Evolutionary conservation across 1,140 invertebrate genomes (phyloP), one percentile per base, ranked within the genome.

Genomic region (Ptiloglossa arizonensis): DNA sequence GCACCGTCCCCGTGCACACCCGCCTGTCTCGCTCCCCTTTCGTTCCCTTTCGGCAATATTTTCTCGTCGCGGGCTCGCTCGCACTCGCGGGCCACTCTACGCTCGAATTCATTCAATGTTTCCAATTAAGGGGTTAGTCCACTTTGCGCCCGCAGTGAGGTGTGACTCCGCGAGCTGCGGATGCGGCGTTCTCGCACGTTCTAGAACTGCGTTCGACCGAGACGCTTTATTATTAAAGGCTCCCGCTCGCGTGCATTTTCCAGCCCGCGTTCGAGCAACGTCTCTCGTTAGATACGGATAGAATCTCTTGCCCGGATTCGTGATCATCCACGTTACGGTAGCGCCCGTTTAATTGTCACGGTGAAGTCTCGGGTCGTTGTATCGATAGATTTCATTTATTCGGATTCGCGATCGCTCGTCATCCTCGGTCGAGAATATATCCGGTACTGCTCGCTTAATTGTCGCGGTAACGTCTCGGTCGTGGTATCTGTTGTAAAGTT

Each of bases 111-210:
- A 83, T 83, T 85, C 83, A 78, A 79, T 79, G 69, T 85, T 86
- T 78, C 76, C 84, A 86, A 86, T 86, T 86, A 84, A 83, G 79
- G 81, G 78, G 81, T 87, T 86, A 78, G 86, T 77, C 82, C 85
- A 87, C 79, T 87, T 87, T 86, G 79, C 80, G 84, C 59, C 67
- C 70, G 82, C 83, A 85, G 83, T 85, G 84, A 85, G 75, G 83
- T 86, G 79, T 86, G 84, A 86, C 84, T 82, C 60, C 41, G n/a
- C n/a, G 70, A 41, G 50, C 63, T 56, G 73, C 75, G 79, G 71
- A 86, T 81, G 79, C 67, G 75, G 70, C 57, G 48, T 81, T 84
- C 83, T 82, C 84, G 84, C 80, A 79, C 83, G 83, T 86, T 86
- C 84, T 85, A 85, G 71, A 86, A 86, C 67, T 82, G 78, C 80